Base-by-base conservation (phyloP, 1,140 invertebrate species). In the Zaprionus kolodkinae region DNA sequence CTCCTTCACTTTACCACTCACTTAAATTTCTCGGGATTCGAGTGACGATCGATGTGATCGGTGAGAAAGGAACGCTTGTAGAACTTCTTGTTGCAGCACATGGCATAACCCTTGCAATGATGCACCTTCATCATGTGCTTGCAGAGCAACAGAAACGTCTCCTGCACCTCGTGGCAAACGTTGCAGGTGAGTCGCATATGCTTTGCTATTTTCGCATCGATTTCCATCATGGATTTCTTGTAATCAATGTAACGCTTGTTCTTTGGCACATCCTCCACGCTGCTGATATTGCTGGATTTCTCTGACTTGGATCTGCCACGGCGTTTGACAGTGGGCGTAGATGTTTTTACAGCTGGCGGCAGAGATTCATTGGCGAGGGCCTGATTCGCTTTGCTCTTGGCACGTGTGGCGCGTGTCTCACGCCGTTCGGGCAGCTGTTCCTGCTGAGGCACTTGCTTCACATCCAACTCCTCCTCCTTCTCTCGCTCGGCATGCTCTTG, bases 11-110 rank as follows among this genome's bases (percentile, higher is more conserved):
- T 78, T 83, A 91, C 81, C 78, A 79, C 87, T 89, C 79, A 91
- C 91, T 91, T 91, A 64, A 86, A 91, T 65, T 78, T 88, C 69
- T 91, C 84, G 17, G 89, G 89, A 79, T 91, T 76, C 6, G 76
- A 36, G 64, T 92, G 91, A 0, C 87, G 76, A 45, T 91, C 87
- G 6, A 92, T 89, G 52, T 92, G 91, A 60, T 92, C 84, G 48
- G 88, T 81, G 52, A 92, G 79, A 11, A 86, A 75, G 45, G 77
- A 80, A 12, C 89, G 79, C 54, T 91, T 91, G 66, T 91, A 87
- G 56, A 92, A 89, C 64, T 92, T 92, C 45, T 89, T 91, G 36
- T 92, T 83, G 63, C 91, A 92, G 27, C 91, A 92, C 12, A 78
- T 52, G 13, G 83, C 84, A 48, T 92, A 92, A 13, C 91, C 91